Evolutionary conservation across 2,888 invertebrate species (phyloP).

Genomic region (Xylophagus ater): DNA sequence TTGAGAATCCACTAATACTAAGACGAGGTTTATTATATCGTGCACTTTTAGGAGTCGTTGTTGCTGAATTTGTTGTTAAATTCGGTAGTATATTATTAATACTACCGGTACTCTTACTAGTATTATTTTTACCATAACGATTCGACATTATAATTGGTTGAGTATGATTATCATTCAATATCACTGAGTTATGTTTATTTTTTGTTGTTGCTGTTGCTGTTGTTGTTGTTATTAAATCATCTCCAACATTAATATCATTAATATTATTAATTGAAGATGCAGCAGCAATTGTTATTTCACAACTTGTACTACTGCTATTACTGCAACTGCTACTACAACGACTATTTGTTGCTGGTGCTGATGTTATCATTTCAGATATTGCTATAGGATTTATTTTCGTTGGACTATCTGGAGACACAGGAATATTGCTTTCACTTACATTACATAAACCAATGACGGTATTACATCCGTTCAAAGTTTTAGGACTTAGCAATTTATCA

Average conservation of each 20-base stretch:
- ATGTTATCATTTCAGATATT: too few relatives aligned
- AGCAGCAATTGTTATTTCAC: conserved; percentile 8
- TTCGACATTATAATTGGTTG: conserved; percentile 13
- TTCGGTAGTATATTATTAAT: conserved; percentile 1
- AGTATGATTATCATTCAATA: conserved; percentile 12
- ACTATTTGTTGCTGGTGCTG: too few relatives aligned
- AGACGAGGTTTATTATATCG: conserved; percentile 37
- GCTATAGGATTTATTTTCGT: too few relatives aligned
- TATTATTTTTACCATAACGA: conserved; percentile 1
- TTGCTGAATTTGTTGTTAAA: conserved; percentile 32
- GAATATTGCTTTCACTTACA: not conserved
- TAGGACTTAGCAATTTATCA: not conserved
- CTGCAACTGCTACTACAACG: conserved; percentile 8
- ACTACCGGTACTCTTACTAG: conserved; percentile 3
- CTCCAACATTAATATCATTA: not conserved
- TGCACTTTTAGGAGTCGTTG: conserved; percentile 34
- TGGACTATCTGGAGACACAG: not conserved
- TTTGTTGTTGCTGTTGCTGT: not conserved
- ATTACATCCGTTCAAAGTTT: too few relatives aligned
- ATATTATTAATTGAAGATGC: not conserved
- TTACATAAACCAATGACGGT: not conserved
- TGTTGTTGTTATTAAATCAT: too few relatives aligned
- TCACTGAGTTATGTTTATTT: not conserved
- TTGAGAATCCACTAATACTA: conserved; percentile 32
- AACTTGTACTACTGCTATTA: conserved; percentile 10